Base-by-base conservation (phyloP, 2,888 invertebrate genomes). In the Ichneumoninae sp. region DNA sequence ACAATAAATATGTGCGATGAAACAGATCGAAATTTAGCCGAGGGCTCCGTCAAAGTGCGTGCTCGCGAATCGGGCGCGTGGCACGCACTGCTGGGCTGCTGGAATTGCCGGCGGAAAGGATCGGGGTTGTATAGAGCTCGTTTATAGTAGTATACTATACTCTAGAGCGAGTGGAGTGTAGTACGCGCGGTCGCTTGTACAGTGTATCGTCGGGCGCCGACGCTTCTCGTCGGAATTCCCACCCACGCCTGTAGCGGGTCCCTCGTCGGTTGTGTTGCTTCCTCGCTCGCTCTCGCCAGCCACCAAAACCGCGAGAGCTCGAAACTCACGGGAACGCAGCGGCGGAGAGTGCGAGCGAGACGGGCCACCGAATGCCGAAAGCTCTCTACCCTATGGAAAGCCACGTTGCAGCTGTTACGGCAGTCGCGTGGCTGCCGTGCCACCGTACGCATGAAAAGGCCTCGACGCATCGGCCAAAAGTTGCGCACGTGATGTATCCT, bases 391-490 rank as follows among this genome's bases (percentile, higher is more conserved):
- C 82, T 75, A 78, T 66, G 82, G 54, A 83, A 69, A 62, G 62
- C 33, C 72, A 44, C 65, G 71, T 85, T 77, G 76, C 76, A 85
- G 79, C 82, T 85, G 83, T 86, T 82, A 84, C 89, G 89, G 89
- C 92, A 92, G 92, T 93, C 92, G 91, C 91, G 92, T 91, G 91
- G 90, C 92, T 89, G 89, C 90, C 86, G 92, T 90, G 89, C 91
- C 88, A 87, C 91, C 87, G 90, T 90, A 89, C 89, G 89, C 91
- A 91, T 89, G 88, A 88, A 88, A 90, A 80, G 77, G 57, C 82
- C 84, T 66, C 83, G 83, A 82, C 76, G 79, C 77, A 86, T 74
- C 57, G 65, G 68, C 78, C 66, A 36, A 74, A 86, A 80, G 74
- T 65, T 68, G 65, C 57, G 68, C 76, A 80, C 77, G 69, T 80